Conservation (phyloP, 2,113 vertebrate genomes). For the Micromys minutus region DNA sequence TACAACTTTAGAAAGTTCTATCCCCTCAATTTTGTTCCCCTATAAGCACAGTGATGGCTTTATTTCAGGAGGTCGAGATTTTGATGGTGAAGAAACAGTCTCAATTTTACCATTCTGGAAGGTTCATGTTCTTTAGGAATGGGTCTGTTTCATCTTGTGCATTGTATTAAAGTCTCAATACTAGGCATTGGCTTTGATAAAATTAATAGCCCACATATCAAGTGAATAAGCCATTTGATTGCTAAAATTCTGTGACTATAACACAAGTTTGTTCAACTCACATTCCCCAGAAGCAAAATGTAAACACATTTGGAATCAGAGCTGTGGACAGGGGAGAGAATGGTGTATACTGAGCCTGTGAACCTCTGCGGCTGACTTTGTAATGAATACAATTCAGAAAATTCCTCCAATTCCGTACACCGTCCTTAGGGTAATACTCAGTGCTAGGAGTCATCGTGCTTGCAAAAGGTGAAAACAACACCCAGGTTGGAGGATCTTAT, state of each 20-base stretch:
- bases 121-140: constrained; percentile 29
- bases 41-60: background rate
- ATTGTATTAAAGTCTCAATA: background rate
- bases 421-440: background rate
- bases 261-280: background rate
- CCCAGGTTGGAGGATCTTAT: background rate
- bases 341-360: fast-evolving
- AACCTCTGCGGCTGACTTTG: fast-evolving
- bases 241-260: constrained; percentile 10
- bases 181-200: constrained; percentile 59
- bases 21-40: background rate
- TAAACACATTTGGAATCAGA: background rate
- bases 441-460: fast-evolving
- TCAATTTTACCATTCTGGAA: constrained; percentile 20
- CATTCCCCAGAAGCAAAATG: background rate
- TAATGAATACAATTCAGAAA: background rate
- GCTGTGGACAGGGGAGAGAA: background rate
- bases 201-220: constrained; percentile 48
- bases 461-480: background rate
- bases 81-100: background rate
- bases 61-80: background rate
- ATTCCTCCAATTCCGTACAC: background rate
- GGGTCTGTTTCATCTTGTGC: constrained; percentile 33
- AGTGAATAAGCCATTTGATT: constrained; percentile 37
- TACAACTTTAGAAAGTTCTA: background rate